Evolutionary conservation across 2,888 invertebrate genomes (phyloP), one percentile per base, ranked within the genome.

Genomic region (Apotomis capreana): DNA sequence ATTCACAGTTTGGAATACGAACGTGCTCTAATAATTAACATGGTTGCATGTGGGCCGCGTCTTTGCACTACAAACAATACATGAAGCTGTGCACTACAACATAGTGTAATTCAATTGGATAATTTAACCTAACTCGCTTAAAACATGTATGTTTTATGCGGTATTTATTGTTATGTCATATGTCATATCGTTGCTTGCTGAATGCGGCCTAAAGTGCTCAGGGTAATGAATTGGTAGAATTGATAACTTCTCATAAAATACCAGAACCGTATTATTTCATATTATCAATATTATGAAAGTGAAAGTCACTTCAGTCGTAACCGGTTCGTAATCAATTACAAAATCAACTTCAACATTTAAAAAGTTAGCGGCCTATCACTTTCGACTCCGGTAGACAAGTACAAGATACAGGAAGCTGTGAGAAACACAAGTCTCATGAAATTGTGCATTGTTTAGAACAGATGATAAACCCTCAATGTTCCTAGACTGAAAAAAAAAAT

Each of bases 1-100:
- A 90, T 89, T 89, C 89, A 88, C 87, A 87, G 86, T 90, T 91
- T 85, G 85, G 90, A 90, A 86, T 88, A 84, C 86, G 81, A 90
- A 87, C 87, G 88, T 89, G 88, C 86, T 90, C 87, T 83, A 89
- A 85, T 90, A 90, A 89, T 87, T 87, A 89, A 86, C 88, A 87
- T 84, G 83, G 83, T 59, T 83, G 81, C 83, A 84, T 83, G 87
- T 87, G 81, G 81, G 74, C 74, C 75, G 71, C 75, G 74, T 74
- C 26, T 26, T 26, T 26, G 26, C 69, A 44, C 60, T 65, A 67
- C 67, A 36, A 36, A 74, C 57, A 69, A 65, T 64, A 54, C 52
- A n/a, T 68, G n/a, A 37, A 40, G 26, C 12, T 57, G 26, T 55
- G 55, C 15, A 57, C 55, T 55, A 15, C 52, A 63, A 51, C 26